Evolutionary conservation across 2,113 vertebrate genomes (phyloP), one percentile per base, ranked within the genome.

Genomic region (Corvus cornix): DNA sequence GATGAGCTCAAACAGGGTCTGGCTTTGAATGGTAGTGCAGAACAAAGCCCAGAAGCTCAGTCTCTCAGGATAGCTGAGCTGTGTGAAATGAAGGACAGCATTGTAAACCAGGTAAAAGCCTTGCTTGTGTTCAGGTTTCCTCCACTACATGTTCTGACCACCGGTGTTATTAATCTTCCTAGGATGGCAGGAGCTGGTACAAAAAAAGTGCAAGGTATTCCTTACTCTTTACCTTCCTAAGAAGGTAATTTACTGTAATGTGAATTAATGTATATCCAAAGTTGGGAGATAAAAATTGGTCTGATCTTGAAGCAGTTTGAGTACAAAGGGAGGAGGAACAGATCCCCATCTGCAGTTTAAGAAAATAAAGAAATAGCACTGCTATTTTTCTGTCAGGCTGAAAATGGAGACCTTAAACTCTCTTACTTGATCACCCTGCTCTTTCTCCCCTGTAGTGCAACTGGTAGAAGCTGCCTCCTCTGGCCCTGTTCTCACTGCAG

Each of bases 51-150:
- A 33, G 95, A 87, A 89, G 89, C 94, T 17, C 73, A 70, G 4
- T 88, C 55, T 13, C 60, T 94, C 31, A 44, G 59, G 51, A 88
- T 95, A 31, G 92, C 98, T 15, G 76, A 62, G 16, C 93, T 98
- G 60, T 52, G 94, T 28, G 91, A 97, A 81, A 97, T 97, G 93
- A 96, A 97, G 69, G 89, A 55, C 31, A 79, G 52, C 22, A 94
- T 98, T 72, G 62, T 24, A 27, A 94, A 63, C n/a, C 98, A 98
- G 98, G 99, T 99, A 94, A 75, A 59, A 92, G 43, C 31, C 75
- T 89, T 52, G 16, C 79, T 74, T 70, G 19, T 49, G 10, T 89
- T 41, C 35, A 33, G 33, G 2, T 78, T 87, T 85, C 64, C 58
- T 81, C 55, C 27, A 24, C 10, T 59, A 31, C 3, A 1, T 48